Evolutionary conservation across 2,113 vertebrate species (phyloP), one percentile per base, ranked within the genome.

Genomic region (Prunella fulvescens): DNA sequence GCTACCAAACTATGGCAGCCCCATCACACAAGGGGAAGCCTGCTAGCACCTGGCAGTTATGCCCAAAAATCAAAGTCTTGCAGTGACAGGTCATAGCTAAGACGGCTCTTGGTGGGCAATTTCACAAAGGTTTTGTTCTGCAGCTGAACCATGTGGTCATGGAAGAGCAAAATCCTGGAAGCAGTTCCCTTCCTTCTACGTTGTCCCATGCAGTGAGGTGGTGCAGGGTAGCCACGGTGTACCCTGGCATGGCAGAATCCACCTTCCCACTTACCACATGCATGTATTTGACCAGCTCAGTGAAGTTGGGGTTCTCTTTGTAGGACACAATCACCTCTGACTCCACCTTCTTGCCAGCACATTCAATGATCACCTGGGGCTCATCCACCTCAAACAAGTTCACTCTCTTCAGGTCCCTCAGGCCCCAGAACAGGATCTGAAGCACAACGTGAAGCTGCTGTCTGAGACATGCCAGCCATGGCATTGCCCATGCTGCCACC

Each of bases 361-460:
- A 99, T 97, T 99, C 99, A 61, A 99, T 97, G 81, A 97, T 98
- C 84, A 99, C 98, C 91, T 98, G 97, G 8, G 99, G 99, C 28
- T 98, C 98, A 78, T 99, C 98, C 81, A 99, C 99, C 91, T 99
- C 98, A 2, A 99, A 99, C 48, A 99, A 96, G 67, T 99, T 98
- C 89, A 99, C 98, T 33, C 98, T 92, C 86, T 98, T 98, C 74
- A 99, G 97, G 85, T 98, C 98, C 45, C 99, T 96, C 37, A 99
- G 96, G 54, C 99, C 99, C 99, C 99, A 99, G 97, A 99, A 99
- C 67, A 99, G 97, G 91, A 99, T 98, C 99, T 99, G 91, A 67
- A 95, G 65, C 76, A 91, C 67, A 82, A 72, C 10, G 60, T 3
- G 3, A 87, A 81, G 86, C 47, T 6, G 3, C 37, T 81, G n/a